phyloP scores from a whole-genome alignment of 2,888 invertebrate genomes.

The Rhopalosiphum nymphaeae region DNA sequence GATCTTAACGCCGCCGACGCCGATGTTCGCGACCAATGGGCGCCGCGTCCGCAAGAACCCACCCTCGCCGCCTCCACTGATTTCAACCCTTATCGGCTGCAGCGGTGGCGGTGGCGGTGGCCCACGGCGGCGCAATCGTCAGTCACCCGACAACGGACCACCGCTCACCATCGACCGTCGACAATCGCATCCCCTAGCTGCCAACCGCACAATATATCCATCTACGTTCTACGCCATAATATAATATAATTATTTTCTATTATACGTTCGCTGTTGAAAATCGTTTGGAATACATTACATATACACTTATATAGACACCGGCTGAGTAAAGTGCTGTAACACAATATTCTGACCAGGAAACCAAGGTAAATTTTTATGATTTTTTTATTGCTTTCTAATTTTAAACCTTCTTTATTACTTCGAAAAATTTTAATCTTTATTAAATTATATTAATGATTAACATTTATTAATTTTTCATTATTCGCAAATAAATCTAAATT shows the following conservation, averaged over 20 bases:
- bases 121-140: constrained; percentile 37
- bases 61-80: constrained; percentile 46
- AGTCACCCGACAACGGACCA: constrained; percentile 57
- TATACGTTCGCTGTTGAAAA: background rate
- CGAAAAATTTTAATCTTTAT: background rate
- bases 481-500: background rate
- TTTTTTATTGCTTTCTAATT: background rate
- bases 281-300: background rate
- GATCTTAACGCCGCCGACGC: constrained; percentile 11
- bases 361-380: background rate
- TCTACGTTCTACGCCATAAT: background rate
- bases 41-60: constrained; percentile 1
- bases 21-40: constrained; percentile 41
- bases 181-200: background rate
- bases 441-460: background rate
- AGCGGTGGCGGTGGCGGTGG: constrained; percentile 21
- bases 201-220: background rate
- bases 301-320: background rate
- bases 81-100: constrained; percentile 53
- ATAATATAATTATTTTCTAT: background rate
- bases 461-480: background rate
- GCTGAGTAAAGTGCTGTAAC: background rate
- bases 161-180: constrained; percentile 17
- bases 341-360: background rate
- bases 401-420: background rate